Base-by-base conservation (phyloP, 2,888 invertebrate genomes). In the Epirrita christyi region DNA sequence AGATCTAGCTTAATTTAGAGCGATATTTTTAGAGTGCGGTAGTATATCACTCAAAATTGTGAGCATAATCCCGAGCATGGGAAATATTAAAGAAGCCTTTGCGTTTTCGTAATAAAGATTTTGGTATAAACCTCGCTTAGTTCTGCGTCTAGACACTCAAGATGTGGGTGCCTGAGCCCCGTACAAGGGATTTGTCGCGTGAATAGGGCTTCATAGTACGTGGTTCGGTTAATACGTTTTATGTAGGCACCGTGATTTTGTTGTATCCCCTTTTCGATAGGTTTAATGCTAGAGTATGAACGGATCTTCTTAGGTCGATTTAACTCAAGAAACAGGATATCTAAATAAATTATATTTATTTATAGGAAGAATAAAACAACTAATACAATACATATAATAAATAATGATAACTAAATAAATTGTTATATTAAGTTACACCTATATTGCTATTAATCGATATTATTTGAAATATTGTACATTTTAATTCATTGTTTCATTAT, bases 71-170 rank as follows among this genome's bases (percentile, higher is more conserved):
- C 9, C 0, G 0, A 37, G 47, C 53, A 57, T 45, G 42, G 8
- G 51, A 62, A 47, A 56, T 54, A 48, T 54, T 48, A 56, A 46
- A 15, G 56, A 63, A 63, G 55, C 56, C 61, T 55, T 55, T 54
- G 36, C 44, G 28, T 61, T n/a, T 53, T 46, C 32, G 50, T 53
- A 50, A 55, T 64, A 64, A 56, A 60, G 58, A 61, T 59, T 61
- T 55, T 21, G 51, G 43, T 42, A 56, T 55, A 64, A 64, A 63
- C 57, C 66, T 29, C 34, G 49, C 58, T 70, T 64, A 64, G 63
- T 63, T 41, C 64, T 64, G 53, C 67, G 82, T 81, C 83, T 83
- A 82, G 83, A 83, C 82, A 66, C 60, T 64, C 63, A 66, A 66
- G 66, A 71, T 67, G 64, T 61, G 62, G 69, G 48, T 28, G 21